Base-by-base conservation (phyloP, 2,888 invertebrate species). In the Eristalinus aeneus region DNA sequence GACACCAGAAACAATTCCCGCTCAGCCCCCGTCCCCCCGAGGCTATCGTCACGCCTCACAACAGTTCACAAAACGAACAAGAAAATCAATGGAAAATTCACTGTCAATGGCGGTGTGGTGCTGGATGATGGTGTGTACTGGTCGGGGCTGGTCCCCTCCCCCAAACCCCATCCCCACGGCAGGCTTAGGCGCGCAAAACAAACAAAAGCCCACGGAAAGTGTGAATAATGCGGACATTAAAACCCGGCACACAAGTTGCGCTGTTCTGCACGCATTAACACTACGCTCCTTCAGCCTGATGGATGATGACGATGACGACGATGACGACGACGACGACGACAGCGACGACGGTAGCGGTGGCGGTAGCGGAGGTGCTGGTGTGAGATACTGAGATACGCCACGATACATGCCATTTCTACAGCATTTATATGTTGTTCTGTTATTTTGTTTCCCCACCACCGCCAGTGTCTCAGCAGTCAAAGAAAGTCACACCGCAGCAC, bases 141-240 rank as follows among this genome's bases (percentile, higher is more conserved):
- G 53, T 23, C 39, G 32, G 73, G 36, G 34, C 10, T 10, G 2
- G 56, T 27, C 1, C 12, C 54, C 63, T 58, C 31, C 36, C 68
- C 76, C 39, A 78, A 36, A n/a, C 53, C 12, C 39, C n/a, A 8
- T 12, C 39, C 8, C 1, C 39, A 12, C 1, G 4, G 12, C 39
- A 39, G 39, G 83, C 63, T 20, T 36, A 53, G 53, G 53, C 61
- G 76, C 54, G 20, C 69, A 74, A 78, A 78, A 82, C 71, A 82
- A 86, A 86, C 71, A 86, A 86, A 86, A 82, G 86, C 85, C 85
- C 77, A 82, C 77, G 74, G 77, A 71, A 78, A 86, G 86, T 86
- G 86, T 86, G 86, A 86, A 86, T 86, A 86, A 86, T 86, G 81
- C 86, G 81, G 86, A 82, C 86, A 86, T 86, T 86, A 86, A 86